Evolutionary conservation across 2,113 vertebrate species (phyloP).

Genomic region (Poeciliopsis turrubarensis): DNA sequence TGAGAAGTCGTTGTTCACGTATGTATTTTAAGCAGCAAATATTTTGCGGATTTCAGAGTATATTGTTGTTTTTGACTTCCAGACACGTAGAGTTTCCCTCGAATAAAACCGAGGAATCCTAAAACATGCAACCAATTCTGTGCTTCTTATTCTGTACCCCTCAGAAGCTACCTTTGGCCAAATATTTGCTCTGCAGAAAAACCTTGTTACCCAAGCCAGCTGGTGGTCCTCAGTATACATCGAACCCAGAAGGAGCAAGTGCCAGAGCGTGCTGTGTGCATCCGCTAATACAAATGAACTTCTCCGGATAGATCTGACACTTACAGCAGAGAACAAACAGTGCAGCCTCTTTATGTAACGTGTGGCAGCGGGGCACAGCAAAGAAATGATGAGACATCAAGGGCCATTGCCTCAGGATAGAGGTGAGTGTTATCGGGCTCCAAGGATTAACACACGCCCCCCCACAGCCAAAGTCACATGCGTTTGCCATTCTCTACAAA

Average conservation of each 20-base stretch:
- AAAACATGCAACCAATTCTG: constrained; percentile 22
- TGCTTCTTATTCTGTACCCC: constrained; percentile 53
- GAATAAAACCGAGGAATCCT: constrained; percentile 45
- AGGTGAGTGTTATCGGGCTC: constrained; percentile 54
- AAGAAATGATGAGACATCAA: constrained; percentile 73
- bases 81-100: constrained; percentile 39
- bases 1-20: constrained; percentile 7
- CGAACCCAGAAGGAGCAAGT: constrained; percentile 57
- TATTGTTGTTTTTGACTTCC: constrained; percentile 48
- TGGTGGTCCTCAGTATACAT: constrained; percentile 73
- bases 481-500: constrained; percentile 57
- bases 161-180: constrained; percentile 60
- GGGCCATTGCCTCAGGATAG: constrained; percentile 63
- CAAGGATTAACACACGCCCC: constrained; percentile 76
- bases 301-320: constrained; percentile 71
- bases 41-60: constrained; percentile 10
- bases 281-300: constrained; percentile 82
- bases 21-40: constrained; percentile 21
- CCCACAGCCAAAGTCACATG: constrained; percentile 70
- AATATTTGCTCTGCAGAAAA: constrained; percentile 78
- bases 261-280: constrained; percentile 72
- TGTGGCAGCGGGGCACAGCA: constrained; percentile 76
- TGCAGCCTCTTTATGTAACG: constrained; percentile 76
- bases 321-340: constrained; percentile 80
- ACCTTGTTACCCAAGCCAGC: constrained; percentile 81